A percentile compares a stretch with the other conserved stretches of the same genome.
Conservation (phyloP, 2,888 invertebrate genomes). For the Tachina grossa region DNA sequence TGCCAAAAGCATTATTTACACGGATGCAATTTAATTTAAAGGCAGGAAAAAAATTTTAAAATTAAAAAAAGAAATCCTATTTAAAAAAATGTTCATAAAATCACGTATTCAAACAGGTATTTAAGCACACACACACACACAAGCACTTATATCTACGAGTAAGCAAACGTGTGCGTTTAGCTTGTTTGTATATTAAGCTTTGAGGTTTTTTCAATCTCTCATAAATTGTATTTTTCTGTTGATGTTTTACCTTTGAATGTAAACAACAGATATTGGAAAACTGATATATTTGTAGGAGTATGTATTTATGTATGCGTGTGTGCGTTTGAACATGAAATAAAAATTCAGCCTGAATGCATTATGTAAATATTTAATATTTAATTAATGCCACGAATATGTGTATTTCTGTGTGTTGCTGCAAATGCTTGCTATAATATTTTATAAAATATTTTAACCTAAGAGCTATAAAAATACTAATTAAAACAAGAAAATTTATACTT, state of each 20-base stretch:
- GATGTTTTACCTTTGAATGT: slow-evolving; percentile 63
- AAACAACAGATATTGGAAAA: slow-evolving; percentile 69
- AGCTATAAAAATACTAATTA: slow-evolving; percentile 50
- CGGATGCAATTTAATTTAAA: slow-evolving; percentile 74
- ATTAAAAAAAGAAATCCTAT: slow-evolving; percentile 19
- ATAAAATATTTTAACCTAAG: slow-evolving; percentile 12
- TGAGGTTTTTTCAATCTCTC: slow-evolving; percentile 40
- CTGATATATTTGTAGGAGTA: slow-evolving; percentile 62
- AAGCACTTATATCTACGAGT: neutral
- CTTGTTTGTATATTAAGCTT: slow-evolving; percentile 60
- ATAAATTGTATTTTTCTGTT: slow-evolving; percentile 39
- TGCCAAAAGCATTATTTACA: slow-evolving; percentile 72
- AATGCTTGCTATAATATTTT: slow-evolving; percentile 17
- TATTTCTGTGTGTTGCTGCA: neutral
- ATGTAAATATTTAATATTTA: slow-evolving; percentile 69
- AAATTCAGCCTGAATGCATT: slow-evolving; percentile 58
- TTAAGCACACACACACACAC: slow-evolving; percentile 1
- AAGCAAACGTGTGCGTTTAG: neutral
- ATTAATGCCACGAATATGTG: neutral
- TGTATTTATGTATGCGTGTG: neutral
- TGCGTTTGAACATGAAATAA: slow-evolving; percentile 3
- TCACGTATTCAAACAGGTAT: slow-evolving; percentile 67
- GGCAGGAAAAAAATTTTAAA: slow-evolving; percentile 11
- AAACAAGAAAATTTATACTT: slow-evolving; percentile 25
- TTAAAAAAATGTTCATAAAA: slow-evolving; percentile 52